Evolutionary conservation across 92 coral and sea anemone genomes (phyloP), one percentile per base, ranked within the genome.

Genomic region (Isaurus tuberculatus): DNA sequence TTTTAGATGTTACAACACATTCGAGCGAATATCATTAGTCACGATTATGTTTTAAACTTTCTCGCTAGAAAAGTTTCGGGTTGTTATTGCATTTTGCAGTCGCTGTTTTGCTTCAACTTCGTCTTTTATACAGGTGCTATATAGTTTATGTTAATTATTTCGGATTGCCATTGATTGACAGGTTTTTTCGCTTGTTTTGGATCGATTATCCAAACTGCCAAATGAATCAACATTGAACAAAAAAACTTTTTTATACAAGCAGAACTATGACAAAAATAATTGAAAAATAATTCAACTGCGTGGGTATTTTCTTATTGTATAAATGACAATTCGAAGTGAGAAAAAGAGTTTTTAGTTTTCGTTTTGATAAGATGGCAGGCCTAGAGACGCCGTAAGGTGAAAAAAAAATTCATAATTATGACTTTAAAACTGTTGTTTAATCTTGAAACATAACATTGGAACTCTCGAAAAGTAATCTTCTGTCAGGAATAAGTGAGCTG

Each of bases 321-420:
- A 29, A 14, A 28, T 23, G 29, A 8, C 51, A 30, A 44, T 0
- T 4, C 33, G 16, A 26, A 31, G 33, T 27, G 33, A 58, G 32
- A 48, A n/a, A 60, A 77, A 32, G 22, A 6, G 8, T 36, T 30
- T 32, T 14, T 23, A 11, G 48, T 31, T 60, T 77, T 58, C 64
- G 58, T 53, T 58, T 77, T 43, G 70, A 77, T 77, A 60, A 57
- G 8, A 23, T 27, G 37, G 69, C 43, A 77, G 82, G 60, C 70
- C 27, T 58, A 34, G 82, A 60, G 70, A 77, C 82, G 82, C 82
- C 82, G 15, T 77, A 28, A 33, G 82, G 82, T 22, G 82, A 60
- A 25, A 77, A 57, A n/a, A n/a, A 55, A 58, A 77, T 77, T 69
- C 68, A 60, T 58, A 77, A 77, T 77, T 31, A 32, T 20, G 67